Base-by-base conservation (phyloP, 2,888 invertebrate genomes). In the Ceriagrion tenellum region DNA sequence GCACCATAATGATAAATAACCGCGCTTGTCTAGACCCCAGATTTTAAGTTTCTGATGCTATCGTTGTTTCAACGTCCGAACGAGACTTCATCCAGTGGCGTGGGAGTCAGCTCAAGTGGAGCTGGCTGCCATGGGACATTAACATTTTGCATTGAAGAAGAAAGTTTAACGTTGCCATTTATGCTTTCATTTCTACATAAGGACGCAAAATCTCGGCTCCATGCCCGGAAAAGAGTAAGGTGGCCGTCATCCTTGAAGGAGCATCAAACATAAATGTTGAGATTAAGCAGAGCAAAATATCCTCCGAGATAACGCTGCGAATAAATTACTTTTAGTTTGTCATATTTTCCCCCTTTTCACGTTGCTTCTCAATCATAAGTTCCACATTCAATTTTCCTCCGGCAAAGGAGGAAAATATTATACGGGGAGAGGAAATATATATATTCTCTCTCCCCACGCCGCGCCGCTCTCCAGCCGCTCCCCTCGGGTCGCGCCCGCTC, bases 251-350 rank as follows among this genome's bases (percentile, higher is more conserved):
- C 35, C 81, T 13, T 47, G n/a, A 13, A 3, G 81, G 13, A 81
- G 35, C 12, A 81, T 13, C 35, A 18, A 81, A 81, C 30, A 81
- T 12, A 35, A 81, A 81, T 35, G 81, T 81, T 81, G 81, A 81
- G 81, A 35, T 81, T 69, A 81, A 35, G 35, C n/a, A 81, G 81
- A 35, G 35, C 30, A 81, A 81, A 35, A 81, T 35, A 81, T 81
- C 35, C 81, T 30, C 81, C 35, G 35, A 81, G 81, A 81, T 81
- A 35, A 35, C 81, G 81, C 18, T 30, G 10, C n/a, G 69, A 69
- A 69, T 69, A 69, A 69, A 69, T 69, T 69, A 69, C 69, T 69
- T 69, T 69, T 69, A 69, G 69, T 69, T 69, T 69, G 69, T 69
- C 69, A 69, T 69, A 69, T 69, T 69, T 47, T 69, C n/a, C n/a